Evolutionary conservation across 2,888 invertebrate genomes (phyloP).

Genomic region (Dendrolimus houi): DNA sequence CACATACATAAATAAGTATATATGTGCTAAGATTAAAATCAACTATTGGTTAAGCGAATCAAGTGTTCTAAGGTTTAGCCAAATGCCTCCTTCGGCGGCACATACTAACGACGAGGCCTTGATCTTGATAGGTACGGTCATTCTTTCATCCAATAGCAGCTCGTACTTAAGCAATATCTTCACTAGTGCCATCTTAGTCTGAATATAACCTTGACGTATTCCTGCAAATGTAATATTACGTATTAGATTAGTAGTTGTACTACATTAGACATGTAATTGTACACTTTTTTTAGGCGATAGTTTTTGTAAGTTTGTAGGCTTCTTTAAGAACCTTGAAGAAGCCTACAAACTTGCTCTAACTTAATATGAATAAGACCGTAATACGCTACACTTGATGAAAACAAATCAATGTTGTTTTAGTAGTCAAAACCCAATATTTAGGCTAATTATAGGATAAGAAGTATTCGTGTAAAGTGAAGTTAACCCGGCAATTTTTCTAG

Average conservation of each 20-base stretch:
- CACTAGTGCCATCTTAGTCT: slow-evolving; percentile 59
- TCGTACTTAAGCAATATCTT: slow-evolving; percentile 54
- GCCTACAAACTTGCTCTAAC: too few species aligned
- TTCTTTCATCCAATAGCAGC: slow-evolving; percentile 43
- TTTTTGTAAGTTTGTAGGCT: too few species aligned
- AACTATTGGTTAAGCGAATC: slow-evolving; percentile 1
- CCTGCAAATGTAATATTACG: slow-evolving; percentile 31
- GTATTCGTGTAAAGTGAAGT: too few species aligned
- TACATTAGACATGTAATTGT: not conserved
- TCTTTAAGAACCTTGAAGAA: too few species aligned
- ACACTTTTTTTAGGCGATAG: not conserved
- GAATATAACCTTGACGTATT: slow-evolving; percentile 63
- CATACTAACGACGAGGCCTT: slow-evolving; percentile 48
- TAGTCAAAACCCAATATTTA: too few species aligned
- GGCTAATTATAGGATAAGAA: too few species aligned
- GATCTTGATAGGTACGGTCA: slow-evolving; percentile 45
- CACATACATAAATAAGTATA: too few species aligned
- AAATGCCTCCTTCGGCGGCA: slow-evolving; percentile 52
- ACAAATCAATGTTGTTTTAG: not conserved
- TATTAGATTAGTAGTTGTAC: too few species aligned
- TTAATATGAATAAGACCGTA: too few species aligned
- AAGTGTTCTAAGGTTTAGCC: slow-evolving; percentile 49
- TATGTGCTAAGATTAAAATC: too few species aligned
- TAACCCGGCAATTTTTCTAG: too few species aligned
- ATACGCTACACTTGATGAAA: not conserved